Conservation (phyloP, 2,888 invertebrate genomes). For the Platerodrilus igneus region DNA sequence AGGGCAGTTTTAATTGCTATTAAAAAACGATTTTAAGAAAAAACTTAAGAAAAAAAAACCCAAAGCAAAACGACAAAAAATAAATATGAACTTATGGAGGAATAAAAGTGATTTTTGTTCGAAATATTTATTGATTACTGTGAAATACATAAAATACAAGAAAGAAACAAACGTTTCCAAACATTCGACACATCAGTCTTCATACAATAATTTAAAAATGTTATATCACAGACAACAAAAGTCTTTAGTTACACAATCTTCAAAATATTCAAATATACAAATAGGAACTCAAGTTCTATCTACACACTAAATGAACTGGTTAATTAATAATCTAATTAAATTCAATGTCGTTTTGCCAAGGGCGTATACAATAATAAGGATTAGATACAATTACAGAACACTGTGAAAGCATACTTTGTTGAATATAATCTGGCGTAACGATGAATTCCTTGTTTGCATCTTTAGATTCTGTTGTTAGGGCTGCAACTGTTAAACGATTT, state of each 20-base stretch:
- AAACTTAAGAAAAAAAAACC: conserved; percentile 27
- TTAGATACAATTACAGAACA: conserved; percentile 48
- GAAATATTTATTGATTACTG: conserved; percentile 30
- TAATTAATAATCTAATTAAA: conserved; percentile 12
- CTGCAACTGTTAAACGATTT: conserved; percentile 25
- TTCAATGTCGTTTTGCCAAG: conserved; percentile 49
- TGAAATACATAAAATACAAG: conserved; percentile 25
- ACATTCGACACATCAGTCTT: too few relatives aligned
- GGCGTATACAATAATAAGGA: conserved; percentile 46
- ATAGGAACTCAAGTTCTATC: conserved; percentile 12
- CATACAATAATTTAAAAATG: not conserved
- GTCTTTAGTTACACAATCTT: conserved; percentile 15
- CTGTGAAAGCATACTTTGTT: conserved; percentile 79
- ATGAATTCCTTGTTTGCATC: conserved; percentile 63
- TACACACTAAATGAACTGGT: conserved; percentile 13
- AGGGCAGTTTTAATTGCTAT: conserved; percentile 88
- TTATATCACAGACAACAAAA: conserved; percentile 24
- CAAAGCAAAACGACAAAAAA: conserved; percentile 44
- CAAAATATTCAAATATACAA: conserved; percentile 25
- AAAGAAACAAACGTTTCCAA: conserved; percentile 24
- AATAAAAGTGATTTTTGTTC: conserved; percentile 32
- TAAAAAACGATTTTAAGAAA: conserved; percentile 31
- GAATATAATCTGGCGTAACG: conserved; percentile 87
- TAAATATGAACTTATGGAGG: conserved; percentile 29
- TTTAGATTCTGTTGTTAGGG: conserved; percentile 24